Base-by-base conservation (phyloP, 2,888 invertebrate genomes). In the Megaustenia siamemsis region DNA sequence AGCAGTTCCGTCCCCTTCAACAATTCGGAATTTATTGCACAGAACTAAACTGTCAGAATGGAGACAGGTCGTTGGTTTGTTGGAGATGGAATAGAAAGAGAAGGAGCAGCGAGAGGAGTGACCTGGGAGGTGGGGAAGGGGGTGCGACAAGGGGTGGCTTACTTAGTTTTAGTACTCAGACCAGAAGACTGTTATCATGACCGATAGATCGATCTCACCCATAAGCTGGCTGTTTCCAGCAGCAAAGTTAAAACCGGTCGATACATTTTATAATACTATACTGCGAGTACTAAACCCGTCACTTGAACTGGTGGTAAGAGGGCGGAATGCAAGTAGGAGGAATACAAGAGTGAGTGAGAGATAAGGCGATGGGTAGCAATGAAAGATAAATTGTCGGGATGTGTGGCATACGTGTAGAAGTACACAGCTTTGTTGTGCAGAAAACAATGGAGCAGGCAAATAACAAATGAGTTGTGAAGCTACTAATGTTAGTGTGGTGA, bases 211-310 rank as follows among this genome's bases (percentile, higher is more conserved):
- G 63, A 32, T 32, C 28, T 12, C 12, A 32, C 32, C 63, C 28
- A 63, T 63, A 32, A 63, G 32, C 63, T 63, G 32, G 63, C 32
- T 15, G 63, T 32, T 63, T 63, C 12, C 10, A 3, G 32, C 10
- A 3, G 32, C 32, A 28, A 32, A 63, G 32, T 32, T 63, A 63
- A 32, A 63, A 63, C 63, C 3, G 35, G 32, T 63, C 63, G 63
- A 63, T 63, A 63, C 63, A 63, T 63, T 28, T 63, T 63, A 63
- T 63, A 63, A 63, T 63, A 63, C 63, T 2, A 32, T 63, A 63
- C 63, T 15, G 8, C 32, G 15, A 32, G 12, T 32, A 63, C 15
- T 10, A 60, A 28, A 60, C 28, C 28, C 63, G 60, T 6, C n/a
- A 60, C 24, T 60, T 60, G 60, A 60, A 8, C 60, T 60, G 28